Conservation (phyloP, 2,888 invertebrate species). For the Phaonia tiefii region DNA sequence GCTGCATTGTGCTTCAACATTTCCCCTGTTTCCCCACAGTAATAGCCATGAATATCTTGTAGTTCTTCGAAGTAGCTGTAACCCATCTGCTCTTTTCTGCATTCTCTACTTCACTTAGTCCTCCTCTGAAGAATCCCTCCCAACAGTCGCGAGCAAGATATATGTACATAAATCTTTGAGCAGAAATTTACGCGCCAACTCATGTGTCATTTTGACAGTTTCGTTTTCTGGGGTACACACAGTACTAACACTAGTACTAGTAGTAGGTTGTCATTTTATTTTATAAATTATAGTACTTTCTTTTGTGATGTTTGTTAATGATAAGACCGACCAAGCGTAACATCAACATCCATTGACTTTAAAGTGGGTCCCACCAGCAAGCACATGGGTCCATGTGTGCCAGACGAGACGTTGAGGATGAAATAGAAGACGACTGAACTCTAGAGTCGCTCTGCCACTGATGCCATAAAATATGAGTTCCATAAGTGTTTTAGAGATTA, state of each 20-base stretch:
- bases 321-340: conserved; percentile 23
- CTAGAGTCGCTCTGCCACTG: not conserved
- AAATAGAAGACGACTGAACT: not conserved
- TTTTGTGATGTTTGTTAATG: conserved; percentile 36
- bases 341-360: conserved; percentile 23
- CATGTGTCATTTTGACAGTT: conserved; percentile 49
- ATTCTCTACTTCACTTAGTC: not conserved
- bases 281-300: conserved; percentile 35
- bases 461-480: conserved; percentile 17
- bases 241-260: not conserved
- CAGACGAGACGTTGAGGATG: conserved; percentile 2
- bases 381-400: not conserved
- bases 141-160: not conserved
- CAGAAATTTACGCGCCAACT: conserved; percentile 45
- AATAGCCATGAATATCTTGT: conserved; percentile 2
- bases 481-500: conserved; percentile 1
- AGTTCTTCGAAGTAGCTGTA: not conserved
- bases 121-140: not conserved
- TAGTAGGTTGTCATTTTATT: not conserved
- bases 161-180: conserved; percentile 13
- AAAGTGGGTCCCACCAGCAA: conserved; percentile 6
- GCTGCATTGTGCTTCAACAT: no score
- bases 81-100: not conserved
- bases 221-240: not conserved
- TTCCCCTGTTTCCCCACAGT: not conserved